Percentiles rank a stretch among this genome's conserved stretches.
These are phyloP conservation scores for Laticauda laticaudata DNA, from an alignment of 2,113 vertebrate genomes.

Conservation along the genomic window DNA sequence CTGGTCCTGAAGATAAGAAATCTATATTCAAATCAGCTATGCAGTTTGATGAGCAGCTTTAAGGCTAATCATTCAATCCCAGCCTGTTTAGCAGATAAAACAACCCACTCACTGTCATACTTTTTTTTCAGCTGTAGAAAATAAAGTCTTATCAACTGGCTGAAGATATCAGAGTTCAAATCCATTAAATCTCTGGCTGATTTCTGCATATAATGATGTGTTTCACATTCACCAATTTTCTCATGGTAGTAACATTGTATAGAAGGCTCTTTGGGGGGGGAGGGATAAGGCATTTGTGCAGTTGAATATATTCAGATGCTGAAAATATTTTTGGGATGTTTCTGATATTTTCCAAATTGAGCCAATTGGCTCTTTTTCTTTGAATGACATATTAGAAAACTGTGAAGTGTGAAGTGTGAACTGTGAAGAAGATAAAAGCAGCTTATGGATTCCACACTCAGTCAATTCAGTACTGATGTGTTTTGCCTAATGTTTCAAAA, in stretches of 20 bases:
- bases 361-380: conserved; percentile 49
- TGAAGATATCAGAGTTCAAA: conserved; percentile 7
- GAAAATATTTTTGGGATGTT: conserved; percentile 49
- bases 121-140: background rate
- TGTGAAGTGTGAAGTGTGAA: background rate
- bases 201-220: background rate
- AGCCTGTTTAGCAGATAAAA: background rate
- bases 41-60: background rate
- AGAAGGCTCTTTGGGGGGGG: background rate
- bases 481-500: conserved; percentile 52
- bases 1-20: background rate
- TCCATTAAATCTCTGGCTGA: conserved; percentile 10
- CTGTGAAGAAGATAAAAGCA: conserved; percentile 48
- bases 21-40: background rate
- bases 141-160: background rate
- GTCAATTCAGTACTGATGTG: conserved; percentile 54
- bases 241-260: background rate
- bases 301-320: conserved; percentile 41
- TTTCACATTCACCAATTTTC: background rate
- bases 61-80: background rate
- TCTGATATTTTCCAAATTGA: conserved; percentile 60
- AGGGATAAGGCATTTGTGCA: conserved; percentile 3
- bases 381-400: conserved; percentile 49
- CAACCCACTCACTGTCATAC: background rate
- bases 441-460: conserved; percentile 40